Base-by-base conservation (phyloP, 2,797 vertebrate species). In the Acanthis flammea region DNA sequence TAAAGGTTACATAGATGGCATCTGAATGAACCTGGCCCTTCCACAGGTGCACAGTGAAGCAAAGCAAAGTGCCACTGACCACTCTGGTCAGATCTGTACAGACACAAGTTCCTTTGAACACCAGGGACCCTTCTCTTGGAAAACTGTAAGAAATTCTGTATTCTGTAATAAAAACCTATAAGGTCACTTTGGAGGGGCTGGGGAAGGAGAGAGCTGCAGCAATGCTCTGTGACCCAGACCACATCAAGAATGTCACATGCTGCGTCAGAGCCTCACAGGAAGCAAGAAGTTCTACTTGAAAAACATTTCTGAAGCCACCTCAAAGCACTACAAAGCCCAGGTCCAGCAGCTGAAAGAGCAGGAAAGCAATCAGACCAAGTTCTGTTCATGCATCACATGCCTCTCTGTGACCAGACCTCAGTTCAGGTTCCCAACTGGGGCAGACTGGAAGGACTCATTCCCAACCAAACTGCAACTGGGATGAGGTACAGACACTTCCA, bases 221-320 rank as follows among this genome's bases (percentile, higher is more conserved):
- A 83, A n/a, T 0, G 0, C 33, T 13, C 58, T 2, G 2, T 71
- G 45, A 61, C 17, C n/a, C 35, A 39, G 42, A 86, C 31, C 54
- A 82, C 62, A 70, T 17, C 27, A 80, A 31, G 44, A 8, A 2
- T 5, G 48, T 48, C 78, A 53, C 27, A 2, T 7, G 37, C 39
- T 68, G 57, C 58, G 33, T 51, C 57, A 75, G 9, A 86, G 70
- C 12, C 14, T 37, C 19, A 30, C 14, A 10, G 3, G 18, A 23
- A 45, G 33, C 22, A 67, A 1, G 0, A 42, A 2, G 17, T 14
- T 41, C 30, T 28, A 28, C 11, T 44, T 12, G 9, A 79, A 74
- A 42, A 80, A 61, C 10, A 17, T 33, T 78, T 54, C 41, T 39
- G 39, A 54, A 92, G 81, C 25, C 18, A 65, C 22, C 23, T 53